Evolutionary conservation across 2,888 invertebrate genomes (phyloP).

Genomic region (Harpalus rubripes): DNA sequence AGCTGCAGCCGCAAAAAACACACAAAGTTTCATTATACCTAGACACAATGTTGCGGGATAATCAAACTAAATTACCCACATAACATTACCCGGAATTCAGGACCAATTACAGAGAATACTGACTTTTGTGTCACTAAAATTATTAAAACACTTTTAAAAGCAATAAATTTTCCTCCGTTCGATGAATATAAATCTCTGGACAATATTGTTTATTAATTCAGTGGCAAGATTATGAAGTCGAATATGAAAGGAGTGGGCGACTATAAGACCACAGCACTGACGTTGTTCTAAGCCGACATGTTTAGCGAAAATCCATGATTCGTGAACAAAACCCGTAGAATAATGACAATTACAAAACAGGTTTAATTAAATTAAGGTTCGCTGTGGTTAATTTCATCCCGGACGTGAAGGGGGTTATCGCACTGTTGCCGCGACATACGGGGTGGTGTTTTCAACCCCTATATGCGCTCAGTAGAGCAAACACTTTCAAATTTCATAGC

Average conservation of each 20-base stretch:
- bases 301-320: slow-evolving; percentile 66
- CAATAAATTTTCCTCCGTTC: background rate
- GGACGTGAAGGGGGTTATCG: slow-evolving; percentile 62
- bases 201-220: background rate
- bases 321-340: slow-evolving; percentile 66
- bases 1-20: slow-evolving; percentile 42
- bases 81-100: slow-evolving; percentile 31
- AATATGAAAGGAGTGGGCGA: background rate
- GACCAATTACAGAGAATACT: background rate
- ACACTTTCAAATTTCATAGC: too few relatives aligned
- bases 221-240: background rate
- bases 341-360: slow-evolving; percentile 67
- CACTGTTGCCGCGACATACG: slow-evolving; percentile 3
- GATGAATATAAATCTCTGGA: background rate
- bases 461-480: background rate
- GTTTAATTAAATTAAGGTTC: slow-evolving; percentile 66
- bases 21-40: slow-evolving; percentile 50
- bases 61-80: slow-evolving; percentile 45
- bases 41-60: slow-evolving; percentile 39
- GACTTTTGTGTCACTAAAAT: background rate
- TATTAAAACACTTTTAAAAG: too few relatives aligned
- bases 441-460: background rate
- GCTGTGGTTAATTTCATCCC: slow-evolving; percentile 65
- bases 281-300: slow-evolving; percentile 33
- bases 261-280: background rate